Evolutionary conservation across 2,888 invertebrate genomes (phyloP).

Genomic region (Eulithis testata): DNA sequence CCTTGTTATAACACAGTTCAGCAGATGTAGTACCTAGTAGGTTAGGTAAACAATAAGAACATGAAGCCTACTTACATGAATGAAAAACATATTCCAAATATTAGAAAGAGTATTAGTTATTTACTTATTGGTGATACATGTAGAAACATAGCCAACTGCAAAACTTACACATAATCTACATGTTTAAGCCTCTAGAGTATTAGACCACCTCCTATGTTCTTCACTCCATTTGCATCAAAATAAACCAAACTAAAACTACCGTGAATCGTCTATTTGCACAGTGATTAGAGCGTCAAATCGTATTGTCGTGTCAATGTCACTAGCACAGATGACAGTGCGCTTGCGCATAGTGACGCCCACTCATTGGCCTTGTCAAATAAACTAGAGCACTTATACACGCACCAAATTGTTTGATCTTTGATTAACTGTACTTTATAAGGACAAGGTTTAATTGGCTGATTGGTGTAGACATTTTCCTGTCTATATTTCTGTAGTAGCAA

Average conservation of each 20-base stretch:
- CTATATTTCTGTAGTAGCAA: constrained; percentile 8
- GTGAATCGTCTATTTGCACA: constrained; percentile 49
- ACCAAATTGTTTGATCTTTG: constrained; percentile 41
- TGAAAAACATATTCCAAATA: no score
- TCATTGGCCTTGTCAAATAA: constrained; percentile 56
- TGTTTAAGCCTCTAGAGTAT: neutral
- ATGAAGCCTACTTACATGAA: no score
- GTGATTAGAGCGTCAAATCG: constrained; percentile 50
- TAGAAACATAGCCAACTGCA: no score
- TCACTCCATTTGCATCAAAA: constrained; percentile 18
- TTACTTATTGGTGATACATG: neutral
- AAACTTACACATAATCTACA: neutral
- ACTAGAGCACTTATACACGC: constrained; percentile 59
- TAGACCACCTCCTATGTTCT: neutral
- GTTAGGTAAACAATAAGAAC: no score
- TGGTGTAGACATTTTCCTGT: constrained; percentile 14
- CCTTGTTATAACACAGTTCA: constrained; percentile 3
- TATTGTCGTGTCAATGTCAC: constrained; percentile 57
- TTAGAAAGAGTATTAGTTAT: neutral
- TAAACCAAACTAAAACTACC: constrained; percentile 34
- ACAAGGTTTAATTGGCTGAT: constrained; percentile 26
- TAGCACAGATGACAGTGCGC: constrained; percentile 21
- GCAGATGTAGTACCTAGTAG: constrained; percentile 6
- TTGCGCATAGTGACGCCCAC: constrained; percentile 52
- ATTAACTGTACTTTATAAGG: constrained; percentile 37